These are phyloP conservation scores for Zaprionus gabonicus DNA, from an alignment of 1,140 invertebrate species.

Conservation along the genomic window DNA sequence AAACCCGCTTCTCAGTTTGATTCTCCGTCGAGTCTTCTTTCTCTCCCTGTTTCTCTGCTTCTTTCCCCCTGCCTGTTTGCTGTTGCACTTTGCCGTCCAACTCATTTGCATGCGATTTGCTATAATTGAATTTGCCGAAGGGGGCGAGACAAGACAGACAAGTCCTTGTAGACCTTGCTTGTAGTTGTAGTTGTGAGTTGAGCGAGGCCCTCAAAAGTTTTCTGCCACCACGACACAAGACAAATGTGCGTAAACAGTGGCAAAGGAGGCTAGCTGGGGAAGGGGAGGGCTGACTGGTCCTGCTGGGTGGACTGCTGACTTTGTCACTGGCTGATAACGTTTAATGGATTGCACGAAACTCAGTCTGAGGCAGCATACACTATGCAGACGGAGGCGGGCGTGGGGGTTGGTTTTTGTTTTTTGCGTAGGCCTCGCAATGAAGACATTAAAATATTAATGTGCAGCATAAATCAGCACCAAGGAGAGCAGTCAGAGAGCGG, in stretches of 20 bases:
- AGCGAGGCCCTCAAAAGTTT: slow-evolving; percentile 56
- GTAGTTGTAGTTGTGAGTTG: slow-evolving; percentile 50
- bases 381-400: neutral
- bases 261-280: neutral
- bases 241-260: slow-evolving; percentile 69
- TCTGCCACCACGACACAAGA: slow-evolving; percentile 48
- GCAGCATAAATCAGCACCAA: slow-evolving; percentile 71
- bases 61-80: slow-evolving; percentile 37
- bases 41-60: neutral
- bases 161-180: slow-evolving; percentile 7
- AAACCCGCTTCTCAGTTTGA: slow-evolving; percentile 48
- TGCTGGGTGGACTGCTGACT: slow-evolving; percentile 49
- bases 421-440: slow-evolving; percentile 67
- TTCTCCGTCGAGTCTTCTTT: neutral
- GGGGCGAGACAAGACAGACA: slow-evolving; percentile 39
- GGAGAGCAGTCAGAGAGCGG: neutral
- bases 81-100: slow-evolving; percentile 63
- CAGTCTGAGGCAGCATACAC: slow-evolving; percentile 19
- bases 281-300: slow-evolving; percentile 1
- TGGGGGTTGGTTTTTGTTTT: slow-evolving; percentile 55
- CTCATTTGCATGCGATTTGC: slow-evolving; percentile 78
- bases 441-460: slow-evolving; percentile 84
- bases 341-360: slow-evolving; percentile 73
- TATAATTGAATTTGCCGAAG: slow-evolving; percentile 73
- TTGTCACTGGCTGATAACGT: slow-evolving; percentile 76